phyloP scores from a whole-genome alignment of 2,113 vertebrate genomes.

The Bucco capensis region DNA sequence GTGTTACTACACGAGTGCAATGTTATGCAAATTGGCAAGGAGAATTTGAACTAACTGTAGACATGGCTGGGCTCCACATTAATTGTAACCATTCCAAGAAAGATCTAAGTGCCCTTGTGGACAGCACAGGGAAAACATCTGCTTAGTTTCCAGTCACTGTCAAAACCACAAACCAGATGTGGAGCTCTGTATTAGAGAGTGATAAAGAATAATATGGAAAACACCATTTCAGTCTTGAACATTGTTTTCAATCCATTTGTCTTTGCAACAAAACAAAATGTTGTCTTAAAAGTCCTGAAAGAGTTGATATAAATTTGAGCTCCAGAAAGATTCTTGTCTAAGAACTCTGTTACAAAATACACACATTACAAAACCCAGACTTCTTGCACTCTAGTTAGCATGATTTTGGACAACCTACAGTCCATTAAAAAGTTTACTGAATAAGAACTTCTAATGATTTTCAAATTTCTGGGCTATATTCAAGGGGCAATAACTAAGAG shows the following conservation, averaged over 20 bases:
- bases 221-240: neutral
- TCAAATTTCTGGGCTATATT: neutral
- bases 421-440: neutral
- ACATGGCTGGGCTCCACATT: conserved; percentile 15
- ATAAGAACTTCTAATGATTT: neutral
- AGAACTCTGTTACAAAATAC: neutral
- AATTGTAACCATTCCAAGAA: conserved; percentile 35
- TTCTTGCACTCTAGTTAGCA: neutral
- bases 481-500: neutral
- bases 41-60: neutral
- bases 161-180: conserved; percentile 49
- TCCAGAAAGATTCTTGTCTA: neutral
- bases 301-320: neutral
- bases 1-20: neutral
- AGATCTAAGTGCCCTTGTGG: conserved; percentile 32
- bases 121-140: conserved; percentile 43
- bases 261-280: neutral
- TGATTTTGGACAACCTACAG: neutral
- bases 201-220: neutral
- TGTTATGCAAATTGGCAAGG: conserved; percentile 21
- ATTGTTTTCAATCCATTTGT: fast-evolving
- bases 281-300: neutral
- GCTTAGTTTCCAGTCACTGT: conserved; percentile 30
- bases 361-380: neutral
- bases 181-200: neutral